Evolutionary conservation across 2,888 invertebrate genomes (phyloP), one percentile per base, ranked within the genome.

Genomic region (Sepiola atlantica): DNA sequence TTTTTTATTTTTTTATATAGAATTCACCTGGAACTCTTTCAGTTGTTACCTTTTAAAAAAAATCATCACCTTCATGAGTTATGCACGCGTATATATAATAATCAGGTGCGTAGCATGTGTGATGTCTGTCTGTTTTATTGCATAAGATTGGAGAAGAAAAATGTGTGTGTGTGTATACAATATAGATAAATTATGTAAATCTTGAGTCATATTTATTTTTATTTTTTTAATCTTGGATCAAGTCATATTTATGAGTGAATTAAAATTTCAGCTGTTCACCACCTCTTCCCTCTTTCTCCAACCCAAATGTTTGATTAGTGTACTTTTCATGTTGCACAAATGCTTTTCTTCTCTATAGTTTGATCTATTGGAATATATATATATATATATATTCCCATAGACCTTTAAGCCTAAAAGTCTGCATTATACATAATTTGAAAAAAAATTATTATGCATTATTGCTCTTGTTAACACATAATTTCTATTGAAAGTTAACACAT

Each of bases 401-500:
- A 16, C n/a, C n/a, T 77, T n/a, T 77, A 77, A 77, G 14, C 77
- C 77, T 77, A 77, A 77, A 18, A 77, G 32, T 77, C 77, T 77
- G 77, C 77, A 77, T 77, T 77, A 77, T 77, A 77, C 28, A 28
- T 77, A 77, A 32, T 77, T 77, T 32, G 32, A 77, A 77, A 77
- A 77, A 10, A n/a, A 77, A 77, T n/a, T 77, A 16, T 77, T n/a
- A 77, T 77, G 77, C 77, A 77, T 77, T 77, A 77, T 77, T 45
- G 45, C 45, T 77, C 77, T 77, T 77, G n/a, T 77, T 77, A 77
- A 32, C 32, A 77, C n/a, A n/a, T n/a, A n/a, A 77, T 77, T 77
- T 77, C 77, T 92, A 55, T 92, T 92, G 28, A 45, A 92, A 92
- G 92, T 92, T 92, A 28, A 54, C 92, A 55, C 2, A 77, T 14